Conservation (phyloP, 1,140 invertebrate species). For the Drosophila lini region DNA sequence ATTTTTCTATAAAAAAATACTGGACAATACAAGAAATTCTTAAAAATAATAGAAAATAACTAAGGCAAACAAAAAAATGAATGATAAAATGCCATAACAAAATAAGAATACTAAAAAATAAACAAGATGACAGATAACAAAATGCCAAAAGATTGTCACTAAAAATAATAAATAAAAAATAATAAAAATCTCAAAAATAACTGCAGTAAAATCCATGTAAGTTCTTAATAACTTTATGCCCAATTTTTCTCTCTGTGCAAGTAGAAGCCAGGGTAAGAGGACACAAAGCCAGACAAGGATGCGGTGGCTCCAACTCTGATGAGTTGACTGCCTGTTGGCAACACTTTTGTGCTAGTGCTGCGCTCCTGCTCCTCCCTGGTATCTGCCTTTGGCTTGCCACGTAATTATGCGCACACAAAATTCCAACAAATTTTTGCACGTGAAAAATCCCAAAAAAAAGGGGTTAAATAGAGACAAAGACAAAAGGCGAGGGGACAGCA, state of each 20-base stretch:
- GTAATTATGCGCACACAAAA: constrained; percentile 78
- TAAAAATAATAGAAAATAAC: too few species aligned
- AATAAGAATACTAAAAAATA: too few species aligned
- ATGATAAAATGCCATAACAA: too few species aligned
- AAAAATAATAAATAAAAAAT: too few species aligned
- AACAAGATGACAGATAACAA: too few species aligned
- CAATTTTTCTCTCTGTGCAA: not conserved
- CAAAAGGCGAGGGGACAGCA: not conserved
- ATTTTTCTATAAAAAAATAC: too few species aligned
- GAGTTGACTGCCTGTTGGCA: constrained; percentile 58
- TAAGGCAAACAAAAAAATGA: too few species aligned
- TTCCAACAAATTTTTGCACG: constrained; percentile 62
- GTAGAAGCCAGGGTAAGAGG: not conserved
- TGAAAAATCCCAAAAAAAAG: constrained; percentile 47
- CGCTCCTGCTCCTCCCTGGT: constrained; percentile 1
- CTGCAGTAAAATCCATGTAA: too few species aligned
- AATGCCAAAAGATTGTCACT: too few species aligned
- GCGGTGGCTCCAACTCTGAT: constrained; percentile 33
- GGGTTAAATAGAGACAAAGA: constrained; percentile 16
- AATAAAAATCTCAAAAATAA: too few species aligned
- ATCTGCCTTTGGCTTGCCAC: constrained; percentile 51
- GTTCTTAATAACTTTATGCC: too few species aligned
- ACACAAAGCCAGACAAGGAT: constrained; percentile 40
- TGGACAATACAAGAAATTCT: too few species aligned
- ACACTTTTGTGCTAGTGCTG: constrained; percentile 58